These are phyloP conservation scores for Pocillopora damicornis DNA, from an alignment of 64 coral and sea anemone genomes.

Conservation along the genomic window DNA sequence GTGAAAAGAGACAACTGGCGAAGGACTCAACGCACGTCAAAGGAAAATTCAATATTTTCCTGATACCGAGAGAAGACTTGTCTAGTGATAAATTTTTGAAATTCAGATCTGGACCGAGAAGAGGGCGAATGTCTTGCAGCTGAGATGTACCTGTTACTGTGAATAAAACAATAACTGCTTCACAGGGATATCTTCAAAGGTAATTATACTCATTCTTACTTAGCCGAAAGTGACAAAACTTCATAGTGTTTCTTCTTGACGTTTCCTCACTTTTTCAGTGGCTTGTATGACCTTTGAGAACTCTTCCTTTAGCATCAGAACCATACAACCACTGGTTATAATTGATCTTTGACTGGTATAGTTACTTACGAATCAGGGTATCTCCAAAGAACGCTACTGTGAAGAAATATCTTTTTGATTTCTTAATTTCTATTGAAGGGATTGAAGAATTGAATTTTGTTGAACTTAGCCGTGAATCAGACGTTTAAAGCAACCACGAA, in stretches of 20 bases:
- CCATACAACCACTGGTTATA: too few species aligned
- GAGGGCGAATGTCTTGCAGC: background rate
- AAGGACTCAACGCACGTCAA: too few species aligned
- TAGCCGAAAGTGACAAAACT: background rate
- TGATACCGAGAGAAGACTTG: background rate
- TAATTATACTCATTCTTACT: background rate
- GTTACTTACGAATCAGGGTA: too few species aligned
- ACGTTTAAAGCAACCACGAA: background rate
- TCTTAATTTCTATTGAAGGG: background rate
- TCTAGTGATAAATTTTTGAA: background rate
- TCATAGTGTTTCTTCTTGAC: background rate
- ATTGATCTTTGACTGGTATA: too few species aligned
- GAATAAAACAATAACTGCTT: conserved; percentile 14
- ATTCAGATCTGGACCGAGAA: background rate
- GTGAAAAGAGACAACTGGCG: background rate
- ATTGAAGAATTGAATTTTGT: background rate
- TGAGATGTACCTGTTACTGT: conserved; percentile 29
- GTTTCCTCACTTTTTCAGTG: background rate
- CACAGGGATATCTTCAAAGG: background rate
- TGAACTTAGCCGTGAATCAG: background rate
- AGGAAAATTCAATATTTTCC: background rate
- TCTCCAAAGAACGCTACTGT: too few species aligned
- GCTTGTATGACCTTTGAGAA: too few species aligned
- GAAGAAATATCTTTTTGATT: background rate
- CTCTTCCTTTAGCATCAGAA: too few species aligned